These are phyloP conservation scores for Podotricha telesiphe DNA, from an alignment of 2,888 invertebrate genomes.

Conservation along the genomic window DNA sequence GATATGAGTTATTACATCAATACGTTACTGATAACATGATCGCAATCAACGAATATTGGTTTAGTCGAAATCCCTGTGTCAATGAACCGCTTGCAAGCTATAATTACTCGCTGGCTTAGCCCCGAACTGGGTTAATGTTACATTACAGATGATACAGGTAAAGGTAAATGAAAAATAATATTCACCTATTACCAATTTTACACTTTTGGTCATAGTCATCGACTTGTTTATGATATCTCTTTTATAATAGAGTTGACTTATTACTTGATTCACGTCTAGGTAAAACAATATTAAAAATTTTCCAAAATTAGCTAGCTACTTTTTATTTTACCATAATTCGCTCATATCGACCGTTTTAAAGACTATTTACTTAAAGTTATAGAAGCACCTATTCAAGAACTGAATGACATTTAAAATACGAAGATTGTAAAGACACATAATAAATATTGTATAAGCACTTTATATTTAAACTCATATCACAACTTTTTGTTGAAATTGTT, in stretches of 20 bases:
- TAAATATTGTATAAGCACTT: neutral
- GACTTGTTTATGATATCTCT: too few species aligned
- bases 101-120: slow-evolving; percentile 39
- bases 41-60: slow-evolving; percentile 72
- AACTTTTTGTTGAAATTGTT: neutral
- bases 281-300: too few species aligned
- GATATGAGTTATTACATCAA: slow-evolving; percentile 76
- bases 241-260: too few species aligned
- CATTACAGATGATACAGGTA: slow-evolving; percentile 13
- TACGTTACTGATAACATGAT: slow-evolving; percentile 67
- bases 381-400: neutral
- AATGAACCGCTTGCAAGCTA: slow-evolving; percentile 48
- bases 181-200: neutral
- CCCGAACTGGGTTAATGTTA: slow-evolving; percentile 32
- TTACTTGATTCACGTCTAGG: too few species aligned
- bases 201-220: neutral
- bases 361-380: neutral
- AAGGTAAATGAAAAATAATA: neutral
- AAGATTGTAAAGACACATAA: neutral
- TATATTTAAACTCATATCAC: slow-evolving; percentile 5
- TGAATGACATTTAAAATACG: neutral
- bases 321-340: too few species aligned
- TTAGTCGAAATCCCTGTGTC: slow-evolving; percentile 66
- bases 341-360: too few species aligned
- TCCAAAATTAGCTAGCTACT: too few species aligned